These are phyloP conservation scores for Therioaphis trifolii DNA, from an alignment of 2,888 invertebrate genomes.

Conservation along the genomic window DNA sequence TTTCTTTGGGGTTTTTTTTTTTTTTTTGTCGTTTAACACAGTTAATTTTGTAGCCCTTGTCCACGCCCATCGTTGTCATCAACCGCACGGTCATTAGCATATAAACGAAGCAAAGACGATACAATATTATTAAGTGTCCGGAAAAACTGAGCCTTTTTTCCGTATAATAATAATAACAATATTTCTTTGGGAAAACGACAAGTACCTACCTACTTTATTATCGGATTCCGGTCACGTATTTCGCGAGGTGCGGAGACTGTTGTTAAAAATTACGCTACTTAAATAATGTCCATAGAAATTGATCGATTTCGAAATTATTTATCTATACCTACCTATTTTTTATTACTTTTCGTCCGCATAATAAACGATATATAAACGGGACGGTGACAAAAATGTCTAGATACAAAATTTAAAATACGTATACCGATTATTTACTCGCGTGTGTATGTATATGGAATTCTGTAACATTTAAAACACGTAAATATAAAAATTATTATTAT, in stretches of 20 bases:
- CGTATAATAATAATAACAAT: slow-evolving; percentile 54
- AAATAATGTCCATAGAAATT: background rate
- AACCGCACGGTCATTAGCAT: slow-evolving; percentile 52
- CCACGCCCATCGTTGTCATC: slow-evolving; percentile 45
- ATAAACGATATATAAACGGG: too few species aligned
- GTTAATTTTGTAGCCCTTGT: slow-evolving; percentile 47
- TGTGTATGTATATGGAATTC: background rate
- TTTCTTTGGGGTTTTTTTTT: slow-evolving; percentile 24
- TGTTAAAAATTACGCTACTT: slow-evolving; percentile 56
- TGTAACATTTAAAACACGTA: background rate
- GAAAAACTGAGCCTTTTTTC: slow-evolving; percentile 59
- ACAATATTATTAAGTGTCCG: slow-evolving; percentile 54
- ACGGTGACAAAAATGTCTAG: too few species aligned
- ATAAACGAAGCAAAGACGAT: slow-evolving; percentile 51
- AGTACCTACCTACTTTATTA: slow-evolving; percentile 46
- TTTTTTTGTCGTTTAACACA: slow-evolving; percentile 17
- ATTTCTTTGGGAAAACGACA: slow-evolving; percentile 47
- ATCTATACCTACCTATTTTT: background rate
- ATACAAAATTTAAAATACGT: too few species aligned
- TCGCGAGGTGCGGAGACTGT: slow-evolving; percentile 38
- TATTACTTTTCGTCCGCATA: too few species aligned
- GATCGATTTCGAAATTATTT: slow-evolving; percentile 38
- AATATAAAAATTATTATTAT: background rate
- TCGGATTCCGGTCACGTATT: slow-evolving; percentile 61
- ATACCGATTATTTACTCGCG: background rate